These are phyloP conservation scores for Gnathonemus echidnorhynchus DNA, from an alignment of 2,113 vertebrate genomes.

Conservation along the genomic window DNA sequence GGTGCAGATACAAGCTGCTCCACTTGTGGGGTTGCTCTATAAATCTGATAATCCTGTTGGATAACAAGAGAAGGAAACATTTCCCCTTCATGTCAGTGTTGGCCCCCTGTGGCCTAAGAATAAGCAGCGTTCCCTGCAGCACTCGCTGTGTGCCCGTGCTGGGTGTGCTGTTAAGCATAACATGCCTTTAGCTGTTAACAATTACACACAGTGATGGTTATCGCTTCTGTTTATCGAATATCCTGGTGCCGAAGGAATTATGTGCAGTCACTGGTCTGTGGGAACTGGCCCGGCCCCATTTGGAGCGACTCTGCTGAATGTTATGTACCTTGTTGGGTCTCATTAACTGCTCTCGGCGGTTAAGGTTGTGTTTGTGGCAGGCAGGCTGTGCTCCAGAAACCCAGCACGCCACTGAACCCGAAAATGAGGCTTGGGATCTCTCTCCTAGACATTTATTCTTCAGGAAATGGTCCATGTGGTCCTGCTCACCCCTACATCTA, in stretches of 20 bases:
- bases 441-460: neutral
- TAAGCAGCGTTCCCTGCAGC: neutral
- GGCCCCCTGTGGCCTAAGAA: neutral
- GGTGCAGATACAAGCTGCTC: neutral
- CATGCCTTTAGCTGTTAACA: neutral
- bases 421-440: neutral
- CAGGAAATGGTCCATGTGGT: neutral
- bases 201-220: neutral
- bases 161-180: neutral
- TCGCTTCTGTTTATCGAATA: neutral
- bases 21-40: neutral
- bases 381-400: neutral
- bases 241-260: neutral
- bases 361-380: neutral
- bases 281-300: neutral
- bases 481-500: neutral
- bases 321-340: neutral
- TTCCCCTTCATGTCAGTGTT: neutral
- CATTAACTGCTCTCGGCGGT: neutral
- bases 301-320: neutral
- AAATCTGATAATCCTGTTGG: neutral
- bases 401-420: neutral
- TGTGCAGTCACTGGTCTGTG: neutral
- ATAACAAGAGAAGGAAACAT: neutral
- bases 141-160: neutral